phyloP scores from a whole-genome alignment of 2,113 vertebrate genomes.

The Siphamia tubifer region DNA sequence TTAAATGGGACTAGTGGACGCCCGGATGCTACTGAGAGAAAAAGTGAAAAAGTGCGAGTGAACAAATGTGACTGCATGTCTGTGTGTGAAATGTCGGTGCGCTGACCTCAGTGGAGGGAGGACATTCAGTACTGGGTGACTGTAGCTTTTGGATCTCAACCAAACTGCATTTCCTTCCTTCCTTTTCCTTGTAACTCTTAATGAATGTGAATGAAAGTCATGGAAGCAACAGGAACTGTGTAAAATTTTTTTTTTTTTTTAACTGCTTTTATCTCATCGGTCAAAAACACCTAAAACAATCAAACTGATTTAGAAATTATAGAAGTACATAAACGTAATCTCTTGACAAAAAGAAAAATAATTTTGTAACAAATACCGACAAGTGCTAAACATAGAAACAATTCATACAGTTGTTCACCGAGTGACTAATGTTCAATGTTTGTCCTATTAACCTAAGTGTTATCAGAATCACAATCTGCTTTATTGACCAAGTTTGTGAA shows the following conservation, averaged over 20 bases:
- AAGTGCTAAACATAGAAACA: background rate
- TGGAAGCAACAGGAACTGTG: background rate
- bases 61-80: background rate
- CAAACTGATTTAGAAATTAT: too few species aligned
- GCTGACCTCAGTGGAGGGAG: slow-evolving; percentile 56
- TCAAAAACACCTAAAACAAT: background rate
- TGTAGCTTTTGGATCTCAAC: slow-evolving; percentile 41
- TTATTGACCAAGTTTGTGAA: too few species aligned
- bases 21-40: slow-evolving; percentile 45
- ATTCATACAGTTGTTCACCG: background rate
- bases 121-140: slow-evolving; percentile 63
- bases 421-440: background rate
- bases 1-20: slow-evolving; percentile 20
- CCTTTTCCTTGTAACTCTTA: slow-evolving; percentile 8
- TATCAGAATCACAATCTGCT: background rate
- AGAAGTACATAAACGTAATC: slow-evolving; percentile 1
- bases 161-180: slow-evolving; percentile 63
- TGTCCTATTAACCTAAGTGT: slow-evolving; percentile 1
- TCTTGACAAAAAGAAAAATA: background rate
- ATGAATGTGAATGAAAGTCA: slow-evolving; percentile 22
- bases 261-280: background rate
- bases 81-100: slow-evolving; percentile 34
- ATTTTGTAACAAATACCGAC: background rate
- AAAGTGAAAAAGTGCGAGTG: slow-evolving; percentile 13
- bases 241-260: background rate